These are phyloP conservation scores for Sebastes hubbsi DNA, from an alignment of 2,797 vertebrate genomes.

Conservation along the genomic window DNA sequence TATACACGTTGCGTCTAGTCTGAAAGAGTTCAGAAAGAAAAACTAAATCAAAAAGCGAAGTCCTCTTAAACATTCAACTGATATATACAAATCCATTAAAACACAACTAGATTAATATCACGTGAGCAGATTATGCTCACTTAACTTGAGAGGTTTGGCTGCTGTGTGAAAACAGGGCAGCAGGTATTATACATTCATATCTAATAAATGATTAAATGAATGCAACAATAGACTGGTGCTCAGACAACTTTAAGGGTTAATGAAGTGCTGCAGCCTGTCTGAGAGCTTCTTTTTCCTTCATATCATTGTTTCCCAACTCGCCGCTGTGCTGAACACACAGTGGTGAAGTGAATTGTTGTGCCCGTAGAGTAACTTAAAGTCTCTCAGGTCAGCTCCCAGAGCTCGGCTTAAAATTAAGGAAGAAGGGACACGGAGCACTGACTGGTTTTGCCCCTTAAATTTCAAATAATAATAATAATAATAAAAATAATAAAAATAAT, in stretches of 20 bases:
- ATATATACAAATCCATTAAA: background rate
- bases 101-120: background rate
- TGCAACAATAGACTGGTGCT: background rate
- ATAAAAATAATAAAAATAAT: background rate
- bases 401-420: background rate
- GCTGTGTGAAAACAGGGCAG: background rate
- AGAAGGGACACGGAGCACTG: background rate
- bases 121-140: background rate
- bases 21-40: background rate
- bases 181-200: background rate
- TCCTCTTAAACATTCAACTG: background rate
- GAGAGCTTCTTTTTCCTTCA: background rate
- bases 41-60: background rate
- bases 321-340: constrained; percentile 1
- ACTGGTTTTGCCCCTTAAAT: background rate
- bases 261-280: background rate
- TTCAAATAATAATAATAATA: background rate
- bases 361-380: background rate
- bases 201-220: background rate
- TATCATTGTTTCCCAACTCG: background rate
- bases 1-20: too few species aligned
- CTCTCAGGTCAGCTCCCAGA: background rate
- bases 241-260: background rate
- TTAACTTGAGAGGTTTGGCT: background rate
- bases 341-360: background rate